A percentile compares a stretch with the other conserved stretches of the same genome.
phyloP scores from a whole-genome alignment of 2,797 vertebrate genomes.

The Sarcophilus harrisii region DNA sequence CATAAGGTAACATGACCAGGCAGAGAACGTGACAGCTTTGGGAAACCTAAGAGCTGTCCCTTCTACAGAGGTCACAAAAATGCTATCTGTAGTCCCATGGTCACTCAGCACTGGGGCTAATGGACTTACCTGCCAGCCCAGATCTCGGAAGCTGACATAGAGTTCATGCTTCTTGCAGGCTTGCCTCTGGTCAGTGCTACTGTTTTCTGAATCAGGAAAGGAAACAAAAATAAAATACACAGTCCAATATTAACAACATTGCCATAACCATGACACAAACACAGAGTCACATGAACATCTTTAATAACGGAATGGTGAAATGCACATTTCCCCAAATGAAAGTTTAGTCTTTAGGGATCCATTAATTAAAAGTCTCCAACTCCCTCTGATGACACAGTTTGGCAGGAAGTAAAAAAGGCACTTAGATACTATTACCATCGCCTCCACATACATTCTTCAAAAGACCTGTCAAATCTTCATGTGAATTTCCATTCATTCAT shows the following conservation, averaged over 20 bases:
- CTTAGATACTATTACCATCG: accelerated
- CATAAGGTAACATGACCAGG: background rate
- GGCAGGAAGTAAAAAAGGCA: accelerated
- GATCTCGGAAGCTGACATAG: constrained; percentile 97
- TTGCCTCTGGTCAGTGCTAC: constrained; percentile 96
- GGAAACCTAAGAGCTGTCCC: background rate
- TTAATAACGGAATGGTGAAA: background rate
- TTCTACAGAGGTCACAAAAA: background rate
- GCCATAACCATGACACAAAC: background rate
- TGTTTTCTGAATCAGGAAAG: constrained; percentile 89
- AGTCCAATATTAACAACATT: accelerated
- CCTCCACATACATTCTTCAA: accelerated
- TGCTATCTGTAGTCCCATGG: background rate
- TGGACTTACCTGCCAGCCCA: constrained; percentile 95
- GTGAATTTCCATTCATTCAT: background rate
- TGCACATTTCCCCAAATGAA: too few species aligned
- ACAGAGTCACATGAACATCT: background rate
- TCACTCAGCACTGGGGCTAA: background rate
- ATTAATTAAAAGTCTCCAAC: background rate
- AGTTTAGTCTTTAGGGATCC: background rate
- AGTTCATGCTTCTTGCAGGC: constrained; percentile 99
- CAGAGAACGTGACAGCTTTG: background rate
- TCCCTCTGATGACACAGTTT: background rate
- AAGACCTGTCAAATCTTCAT: background rate
- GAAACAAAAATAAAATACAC: background rate